A percentile compares a stretch with the other conserved stretches of the same genome.
phyloP scores from a whole-genome alignment of 1,140 invertebrate genomes.

The Tetramorium parvispinum region DNA sequence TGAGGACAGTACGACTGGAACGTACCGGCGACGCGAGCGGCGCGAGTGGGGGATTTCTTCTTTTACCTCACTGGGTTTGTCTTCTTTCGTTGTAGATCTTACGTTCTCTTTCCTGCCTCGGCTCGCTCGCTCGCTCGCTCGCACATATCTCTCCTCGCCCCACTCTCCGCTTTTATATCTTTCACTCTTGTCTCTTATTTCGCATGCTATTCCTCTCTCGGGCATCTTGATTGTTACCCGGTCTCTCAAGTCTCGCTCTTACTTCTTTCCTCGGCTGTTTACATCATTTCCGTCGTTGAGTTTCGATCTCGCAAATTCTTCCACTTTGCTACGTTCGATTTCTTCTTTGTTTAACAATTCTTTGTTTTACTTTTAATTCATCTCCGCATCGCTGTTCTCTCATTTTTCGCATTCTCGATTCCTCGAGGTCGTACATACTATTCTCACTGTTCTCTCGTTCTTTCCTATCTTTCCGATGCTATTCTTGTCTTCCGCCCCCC shows the following conservation, averaged over 20 bases:
- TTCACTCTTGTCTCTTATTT: conserved; percentile 48
- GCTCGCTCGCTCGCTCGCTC: conserved; percentile 23
- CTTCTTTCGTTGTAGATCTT: conserved; percentile 51
- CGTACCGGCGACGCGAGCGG: conserved; percentile 67
- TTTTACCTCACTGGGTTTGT: conserved; percentile 78
- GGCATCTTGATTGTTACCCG: conserved; percentile 50
- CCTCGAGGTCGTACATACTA: not conserved
- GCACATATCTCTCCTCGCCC: conserved; percentile 40
- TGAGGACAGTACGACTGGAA: conserved; percentile 82
- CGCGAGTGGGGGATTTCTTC: conserved; percentile 82
- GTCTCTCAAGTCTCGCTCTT: conserved; percentile 48
- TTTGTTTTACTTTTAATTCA: conserved; percentile 13
- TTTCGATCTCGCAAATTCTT: conserved; percentile 40
- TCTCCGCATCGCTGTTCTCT: conserved; percentile 16
- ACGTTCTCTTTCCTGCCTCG: conserved; percentile 75
- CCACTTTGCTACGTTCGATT: not conserved
- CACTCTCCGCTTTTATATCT: conserved; percentile 35
- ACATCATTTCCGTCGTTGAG: conserved; percentile 54
- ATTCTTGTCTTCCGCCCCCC: conserved; percentile 66
- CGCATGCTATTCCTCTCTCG: conserved; percentile 62
- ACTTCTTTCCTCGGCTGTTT: conserved; percentile 33
- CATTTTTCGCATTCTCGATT: not conserved
- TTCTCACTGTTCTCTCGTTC: conserved; percentile 15
- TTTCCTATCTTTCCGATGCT: conserved; percentile 31
- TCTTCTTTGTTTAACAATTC: not conserved